These are phyloP conservation scores for Subanguina moxae DNA, from an alignment of 1,140 invertebrate genomes.

Conservation along the genomic window DNA sequence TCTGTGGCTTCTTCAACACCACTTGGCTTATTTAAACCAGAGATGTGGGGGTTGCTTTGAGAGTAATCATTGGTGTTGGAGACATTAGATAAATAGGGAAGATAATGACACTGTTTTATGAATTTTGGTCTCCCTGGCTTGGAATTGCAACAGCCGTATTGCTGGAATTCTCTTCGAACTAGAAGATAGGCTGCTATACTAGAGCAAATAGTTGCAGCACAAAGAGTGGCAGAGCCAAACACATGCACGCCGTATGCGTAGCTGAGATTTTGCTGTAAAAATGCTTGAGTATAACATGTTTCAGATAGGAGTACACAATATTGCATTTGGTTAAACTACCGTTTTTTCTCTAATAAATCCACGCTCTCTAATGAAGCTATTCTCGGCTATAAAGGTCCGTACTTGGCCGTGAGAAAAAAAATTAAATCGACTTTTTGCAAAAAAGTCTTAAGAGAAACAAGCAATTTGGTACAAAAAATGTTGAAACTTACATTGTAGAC, in stretches of 20 bases:
- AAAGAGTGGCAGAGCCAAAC: constrained; percentile 40
- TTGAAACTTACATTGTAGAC: constrained; percentile 41
- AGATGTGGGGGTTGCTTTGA: background rate
- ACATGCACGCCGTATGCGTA: constrained; percentile 50
- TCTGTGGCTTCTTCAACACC: background rate
- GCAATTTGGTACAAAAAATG: no score
- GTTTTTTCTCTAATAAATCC: no score
- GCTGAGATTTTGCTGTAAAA: constrained; percentile 42
- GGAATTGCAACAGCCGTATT: constrained; percentile 1
- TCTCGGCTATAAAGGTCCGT: no score
- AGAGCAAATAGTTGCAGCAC: constrained; percentile 32
- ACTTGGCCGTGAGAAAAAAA: no score
- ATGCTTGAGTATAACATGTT: constrained; percentile 7
- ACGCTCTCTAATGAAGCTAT: no score
- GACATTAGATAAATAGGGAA: background rate
- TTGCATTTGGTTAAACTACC: no score
- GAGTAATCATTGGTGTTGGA: background rate
- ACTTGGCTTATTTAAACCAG: background rate
- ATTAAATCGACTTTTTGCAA: background rate
- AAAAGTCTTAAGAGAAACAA: background rate
- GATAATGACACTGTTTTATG: background rate
- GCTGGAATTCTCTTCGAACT: background rate
- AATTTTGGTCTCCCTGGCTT: background rate
- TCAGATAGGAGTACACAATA: no score
- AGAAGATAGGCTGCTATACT: constrained; percentile 41